Conservation (phyloP, 2,888 invertebrate genomes). For the Incurvaria masculella region DNA sequence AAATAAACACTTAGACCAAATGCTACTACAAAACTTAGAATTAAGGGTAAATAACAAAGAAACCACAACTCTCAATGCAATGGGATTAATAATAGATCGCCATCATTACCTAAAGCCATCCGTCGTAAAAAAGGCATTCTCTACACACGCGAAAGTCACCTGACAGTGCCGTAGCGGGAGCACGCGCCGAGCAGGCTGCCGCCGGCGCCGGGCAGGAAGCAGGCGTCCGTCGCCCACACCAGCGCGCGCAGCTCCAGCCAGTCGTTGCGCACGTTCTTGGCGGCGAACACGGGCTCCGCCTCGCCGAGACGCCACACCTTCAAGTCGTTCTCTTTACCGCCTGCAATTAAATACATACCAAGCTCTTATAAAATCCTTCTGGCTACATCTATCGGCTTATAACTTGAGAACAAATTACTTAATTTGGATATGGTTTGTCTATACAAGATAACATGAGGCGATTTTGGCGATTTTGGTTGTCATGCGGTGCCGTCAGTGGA, state of each 20-base stretch:
- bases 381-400: neutral
- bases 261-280: conserved; percentile 79
- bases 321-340: conserved; percentile 86
- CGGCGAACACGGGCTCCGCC: conserved; percentile 49
- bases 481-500: too few relatives aligned
- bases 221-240: conserved; percentile 79
- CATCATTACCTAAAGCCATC: too few relatives aligned
- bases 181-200: conserved; percentile 64
- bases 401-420: too few relatives aligned
- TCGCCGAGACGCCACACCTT: conserved; percentile 75
- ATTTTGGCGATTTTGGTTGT: too few relatives aligned
- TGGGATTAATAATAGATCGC: too few relatives aligned
- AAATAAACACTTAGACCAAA: too few relatives aligned
- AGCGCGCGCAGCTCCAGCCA: conserved; percentile 80
- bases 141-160: too few relatives aligned
- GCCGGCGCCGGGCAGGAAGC: conserved; percentile 65
- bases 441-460: too few relatives aligned
- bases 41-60: too few relatives aligned
- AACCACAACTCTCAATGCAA: too few relatives aligned
- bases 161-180: conserved; percentile 82
- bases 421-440: neutral
- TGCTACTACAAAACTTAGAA: too few relatives aligned
- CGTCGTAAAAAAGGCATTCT: too few relatives aligned
- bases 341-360: conserved; percentile 35
- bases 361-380: neutral